phyloP scores from a whole-genome alignment of 2,888 invertebrate genomes.

The Augiades crinisus region DNA sequence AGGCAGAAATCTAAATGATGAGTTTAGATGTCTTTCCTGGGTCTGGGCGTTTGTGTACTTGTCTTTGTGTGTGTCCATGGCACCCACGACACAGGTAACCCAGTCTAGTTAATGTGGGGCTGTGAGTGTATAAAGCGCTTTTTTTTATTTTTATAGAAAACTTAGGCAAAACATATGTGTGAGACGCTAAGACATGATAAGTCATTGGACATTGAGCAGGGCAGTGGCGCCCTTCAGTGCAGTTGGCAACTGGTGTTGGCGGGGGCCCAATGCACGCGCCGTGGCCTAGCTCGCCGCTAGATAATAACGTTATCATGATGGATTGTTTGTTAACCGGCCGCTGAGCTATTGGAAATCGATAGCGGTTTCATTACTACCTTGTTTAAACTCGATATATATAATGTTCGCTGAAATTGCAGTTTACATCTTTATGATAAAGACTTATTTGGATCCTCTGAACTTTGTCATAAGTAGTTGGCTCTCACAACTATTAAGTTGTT shows the following conservation, averaged over 20 bases:
- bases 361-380: conserved; percentile 31
- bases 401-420: no score
- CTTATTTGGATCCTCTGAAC: no score
- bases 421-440: background rate
- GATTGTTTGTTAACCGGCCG: conserved; percentile 44
- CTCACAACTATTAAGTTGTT: no score
- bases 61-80: no score
- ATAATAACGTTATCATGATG: conserved; percentile 47
- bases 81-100: no score
- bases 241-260: conserved; percentile 50
- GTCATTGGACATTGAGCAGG: conserved; percentile 51
- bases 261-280: background rate
- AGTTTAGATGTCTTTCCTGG: no score
- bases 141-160: no score
- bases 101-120: no score
- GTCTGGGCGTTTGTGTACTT: no score
- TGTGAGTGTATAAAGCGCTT: background rate
- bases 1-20: no score
- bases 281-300: conserved; percentile 31
- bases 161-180: background rate
- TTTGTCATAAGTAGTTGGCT: no score
- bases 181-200: background rate
- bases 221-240: conserved; percentile 50
- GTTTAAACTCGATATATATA: conserved; percentile 6
- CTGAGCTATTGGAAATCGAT: conserved; percentile 36